A percentile compares a stretch with the other conserved stretches of the same genome.
phyloP scores from a whole-genome alignment of 2,888 invertebrate species.

The Linnaemya tessellans region DNA sequence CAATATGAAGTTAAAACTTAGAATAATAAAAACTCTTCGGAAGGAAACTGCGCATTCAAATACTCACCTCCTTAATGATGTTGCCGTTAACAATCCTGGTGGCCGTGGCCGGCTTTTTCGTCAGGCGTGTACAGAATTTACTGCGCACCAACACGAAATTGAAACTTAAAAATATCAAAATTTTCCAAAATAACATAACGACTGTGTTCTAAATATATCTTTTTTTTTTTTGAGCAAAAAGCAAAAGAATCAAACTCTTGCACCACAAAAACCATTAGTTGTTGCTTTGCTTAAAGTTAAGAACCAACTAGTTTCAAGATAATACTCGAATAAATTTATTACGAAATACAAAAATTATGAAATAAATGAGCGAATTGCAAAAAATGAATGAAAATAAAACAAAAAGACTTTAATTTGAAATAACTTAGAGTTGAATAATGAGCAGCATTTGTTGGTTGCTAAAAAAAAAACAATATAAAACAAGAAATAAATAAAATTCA shows the following conservation, averaged over 20 bases:
- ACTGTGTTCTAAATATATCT: neutral
- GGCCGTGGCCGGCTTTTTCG: neutral
- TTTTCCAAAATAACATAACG: conserved; percentile 57
- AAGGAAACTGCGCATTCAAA: neutral
- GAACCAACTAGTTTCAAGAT: conserved; percentile 55
- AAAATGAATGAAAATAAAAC: conserved; percentile 17
- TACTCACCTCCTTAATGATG: conserved; percentile 43
- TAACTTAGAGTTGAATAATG: conserved; percentile 56
- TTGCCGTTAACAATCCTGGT: conserved; percentile 41
- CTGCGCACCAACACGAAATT: conserved; percentile 10
- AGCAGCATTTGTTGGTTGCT: conserved; percentile 15
- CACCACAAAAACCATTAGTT: conserved; percentile 41
- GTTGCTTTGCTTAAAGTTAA: conserved; percentile 58
- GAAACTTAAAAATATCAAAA: conserved; percentile 50
- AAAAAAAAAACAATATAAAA: neutral
- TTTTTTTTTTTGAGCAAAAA: neutral
- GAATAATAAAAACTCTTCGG: conserved; percentile 22
- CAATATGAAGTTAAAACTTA: conserved; percentile 33
- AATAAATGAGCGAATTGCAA: conserved; percentile 43
- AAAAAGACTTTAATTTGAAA: conserved; percentile 58
- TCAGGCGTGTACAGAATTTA: conserved; percentile 44
- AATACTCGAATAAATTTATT: conserved; percentile 47
- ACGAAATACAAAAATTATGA: conserved; percentile 45
- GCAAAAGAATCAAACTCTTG: neutral
- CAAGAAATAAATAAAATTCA: neutral